Base-by-base conservation (phyloP, 2,797 vertebrate species). In the Argyrosomus regius region DNA sequence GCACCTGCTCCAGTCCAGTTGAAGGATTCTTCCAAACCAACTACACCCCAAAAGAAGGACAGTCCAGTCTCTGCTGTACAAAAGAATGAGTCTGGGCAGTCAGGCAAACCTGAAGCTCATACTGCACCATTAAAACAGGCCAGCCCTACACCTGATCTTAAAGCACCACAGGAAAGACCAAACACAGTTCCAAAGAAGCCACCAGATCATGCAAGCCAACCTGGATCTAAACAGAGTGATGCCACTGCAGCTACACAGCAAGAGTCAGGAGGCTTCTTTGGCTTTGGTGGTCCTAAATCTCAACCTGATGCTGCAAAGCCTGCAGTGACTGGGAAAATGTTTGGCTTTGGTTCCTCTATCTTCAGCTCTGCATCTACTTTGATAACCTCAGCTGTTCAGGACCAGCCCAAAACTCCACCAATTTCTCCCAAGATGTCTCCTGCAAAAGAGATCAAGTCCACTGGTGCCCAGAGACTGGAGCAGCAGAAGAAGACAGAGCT, bases 321-420 rank as follows among this genome's bases (percentile, higher is more conserved):
- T 65, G 93, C 95, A 84, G 94, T 96, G 5, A 95, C 96, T 60
- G 97, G 96, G 31, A 99, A 97, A 83, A 82, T 77, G 66, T 91
- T 94, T 79, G 98, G 97, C 24, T 98, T 99, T 91, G 96, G 98
- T 78, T 98, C 97, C 60, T 99, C 98, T 0, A 95, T 99, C 76
- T 97, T 99, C 80, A 98, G 95, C 81, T 98, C 98, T 86, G 98
- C 98, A 58, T 98, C 97, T 0, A 97, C 91, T 94, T 95, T 99
- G 81, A 97, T 99, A 75, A 97, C 96, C 16, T 97, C 98, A 79
- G 94, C 96, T 0, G 94, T 96, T 68, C 96, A 96, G 80, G 94
- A 93, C 75, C 65, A 91, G 26, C 59, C 89, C 83, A 82, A 89
- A 57, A 89, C 91, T 71, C 0, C 97, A 90, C 91, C 96, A 88